phyloP scores from a whole-genome alignment of 2,888 invertebrate species.

The Erynnis tages region DNA sequence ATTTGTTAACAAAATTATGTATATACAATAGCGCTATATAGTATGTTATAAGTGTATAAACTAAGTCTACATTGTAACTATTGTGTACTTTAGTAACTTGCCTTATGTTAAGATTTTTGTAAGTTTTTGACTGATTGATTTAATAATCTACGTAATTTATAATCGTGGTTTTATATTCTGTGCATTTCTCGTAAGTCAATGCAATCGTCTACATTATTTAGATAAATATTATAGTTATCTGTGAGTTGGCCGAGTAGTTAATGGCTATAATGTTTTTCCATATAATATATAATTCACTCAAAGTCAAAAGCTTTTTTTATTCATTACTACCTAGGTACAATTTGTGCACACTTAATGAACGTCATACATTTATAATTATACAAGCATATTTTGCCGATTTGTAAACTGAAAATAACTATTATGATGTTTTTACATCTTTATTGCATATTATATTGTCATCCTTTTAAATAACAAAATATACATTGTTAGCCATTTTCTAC shows the following conservation, averaged over 20 bases:
- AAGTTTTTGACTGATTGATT: conserved; percentile 72
- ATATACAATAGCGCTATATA: conserved; percentile 48
- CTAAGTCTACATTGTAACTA: conserved; percentile 39
- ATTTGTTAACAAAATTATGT: conserved; percentile 61
- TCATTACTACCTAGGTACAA: too few relatives aligned
- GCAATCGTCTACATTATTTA: conserved; percentile 46
- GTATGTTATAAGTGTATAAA: conserved; percentile 45
- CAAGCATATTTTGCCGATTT: too few relatives aligned
- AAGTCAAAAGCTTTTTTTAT: too few relatives aligned
- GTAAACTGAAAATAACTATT: too few relatives aligned
- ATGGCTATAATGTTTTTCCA: neutral
- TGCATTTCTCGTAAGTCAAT: conserved; percentile 61
- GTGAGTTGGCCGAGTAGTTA: conserved; percentile 51
- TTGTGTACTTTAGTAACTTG: conserved; percentile 62
- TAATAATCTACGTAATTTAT: conserved; percentile 57
- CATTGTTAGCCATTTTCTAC: conserved; percentile 26
- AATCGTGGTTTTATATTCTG: conserved; percentile 51
- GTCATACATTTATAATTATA: too few relatives aligned
- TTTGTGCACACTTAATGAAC: too few relatives aligned
- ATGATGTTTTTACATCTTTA: neutral
- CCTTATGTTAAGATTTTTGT: conserved; percentile 63
- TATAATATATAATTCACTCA: too few relatives aligned
- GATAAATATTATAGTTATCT: conserved; percentile 61
- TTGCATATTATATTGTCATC: conserved; percentile 1
- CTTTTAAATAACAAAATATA: neutral